These are phyloP conservation scores for Atta texana DNA, from an alignment of 1,140 invertebrate genomes.

Conservation along the genomic window DNA sequence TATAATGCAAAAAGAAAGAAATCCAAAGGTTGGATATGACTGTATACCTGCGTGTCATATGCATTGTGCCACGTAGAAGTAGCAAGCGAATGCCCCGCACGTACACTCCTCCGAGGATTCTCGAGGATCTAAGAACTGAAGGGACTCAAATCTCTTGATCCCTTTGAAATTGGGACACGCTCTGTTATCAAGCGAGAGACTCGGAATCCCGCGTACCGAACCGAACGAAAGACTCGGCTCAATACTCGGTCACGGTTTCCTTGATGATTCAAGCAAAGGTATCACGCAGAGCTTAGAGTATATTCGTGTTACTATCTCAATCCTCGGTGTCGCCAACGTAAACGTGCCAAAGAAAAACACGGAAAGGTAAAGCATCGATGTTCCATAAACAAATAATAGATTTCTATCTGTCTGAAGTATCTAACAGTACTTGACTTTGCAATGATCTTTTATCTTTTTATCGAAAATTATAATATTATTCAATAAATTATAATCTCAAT, in stretches of 20 bases:
- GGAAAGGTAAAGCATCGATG: slow-evolving; percentile 1
- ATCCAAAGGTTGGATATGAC: neutral
- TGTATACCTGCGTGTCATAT: slow-evolving; percentile 40
- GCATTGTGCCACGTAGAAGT: slow-evolving; percentile 16
- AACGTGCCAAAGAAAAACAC: slow-evolving; percentile 14
- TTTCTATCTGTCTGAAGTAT: neutral
- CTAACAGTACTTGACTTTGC: neutral
- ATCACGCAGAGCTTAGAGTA: slow-evolving; percentile 45
- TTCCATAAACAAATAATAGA: slow-evolving; percentile 21
- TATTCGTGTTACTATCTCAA: slow-evolving; percentile 44
- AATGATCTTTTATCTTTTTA: neutral
- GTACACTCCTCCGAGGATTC: slow-evolving; percentile 57
- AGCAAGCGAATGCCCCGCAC: slow-evolving; percentile 50
- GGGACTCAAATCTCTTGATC: slow-evolving; percentile 65
- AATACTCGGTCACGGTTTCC: slow-evolving; percentile 61
- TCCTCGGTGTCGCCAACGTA: neutral
- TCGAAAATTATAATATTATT: neutral
- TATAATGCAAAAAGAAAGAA: slow-evolving; percentile 23
- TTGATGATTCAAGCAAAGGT: slow-evolving; percentile 62
- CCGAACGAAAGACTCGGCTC: slow-evolving; percentile 56
- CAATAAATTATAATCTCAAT: neutral
- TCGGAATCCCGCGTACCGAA: slow-evolving; percentile 43
- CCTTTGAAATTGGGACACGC: slow-evolving; percentile 66
- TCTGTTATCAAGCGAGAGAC: slow-evolving; percentile 63
- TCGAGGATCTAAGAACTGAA: slow-evolving; percentile 66